phyloP scores from a whole-genome alignment of 2,888 invertebrate genomes.

The Pelosia muscerda region DNA sequence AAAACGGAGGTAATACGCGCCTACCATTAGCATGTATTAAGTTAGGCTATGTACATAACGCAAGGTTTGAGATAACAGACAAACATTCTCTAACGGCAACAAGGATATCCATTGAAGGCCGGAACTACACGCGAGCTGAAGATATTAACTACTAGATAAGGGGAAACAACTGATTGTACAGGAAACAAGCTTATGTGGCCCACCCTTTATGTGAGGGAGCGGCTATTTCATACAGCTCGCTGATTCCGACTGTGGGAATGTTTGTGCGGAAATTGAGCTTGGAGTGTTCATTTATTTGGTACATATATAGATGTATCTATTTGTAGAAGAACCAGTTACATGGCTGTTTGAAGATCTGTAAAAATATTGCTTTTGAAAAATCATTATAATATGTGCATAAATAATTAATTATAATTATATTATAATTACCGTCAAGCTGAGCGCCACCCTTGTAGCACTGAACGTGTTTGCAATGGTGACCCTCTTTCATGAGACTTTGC shows the following conservation, averaged over 20 bases:
- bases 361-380: background rate
- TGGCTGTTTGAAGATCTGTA: background rate
- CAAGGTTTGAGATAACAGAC: constrained; percentile 21
- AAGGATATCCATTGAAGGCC: constrained; percentile 50
- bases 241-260: constrained; percentile 49
- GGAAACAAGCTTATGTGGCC: constrained; percentile 43
- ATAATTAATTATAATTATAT: too few relatives aligned
- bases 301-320: background rate
- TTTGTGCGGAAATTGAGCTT: constrained; percentile 25
- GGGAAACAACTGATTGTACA: constrained; percentile 57
- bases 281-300: constrained; percentile 13
- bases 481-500: too few relatives aligned
- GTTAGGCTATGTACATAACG: background rate
- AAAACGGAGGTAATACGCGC: background rate
- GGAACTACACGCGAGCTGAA: constrained; percentile 55
- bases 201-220: constrained; percentile 37
- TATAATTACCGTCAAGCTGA: too few relatives aligned
- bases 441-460: too few relatives aligned
- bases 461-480: too few relatives aligned
- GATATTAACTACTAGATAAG: constrained; percentile 57
- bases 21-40: background rate
- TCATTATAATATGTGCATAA: too few relatives aligned
- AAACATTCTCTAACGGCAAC: constrained; percentile 25
- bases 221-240: constrained; percentile 39
- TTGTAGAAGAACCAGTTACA: background rate